Percentiles rank a stretch among this genome's conserved stretches.
Conservation (phyloP, 2,888 invertebrate species). For the Lasioglossum villosulum region DNA sequence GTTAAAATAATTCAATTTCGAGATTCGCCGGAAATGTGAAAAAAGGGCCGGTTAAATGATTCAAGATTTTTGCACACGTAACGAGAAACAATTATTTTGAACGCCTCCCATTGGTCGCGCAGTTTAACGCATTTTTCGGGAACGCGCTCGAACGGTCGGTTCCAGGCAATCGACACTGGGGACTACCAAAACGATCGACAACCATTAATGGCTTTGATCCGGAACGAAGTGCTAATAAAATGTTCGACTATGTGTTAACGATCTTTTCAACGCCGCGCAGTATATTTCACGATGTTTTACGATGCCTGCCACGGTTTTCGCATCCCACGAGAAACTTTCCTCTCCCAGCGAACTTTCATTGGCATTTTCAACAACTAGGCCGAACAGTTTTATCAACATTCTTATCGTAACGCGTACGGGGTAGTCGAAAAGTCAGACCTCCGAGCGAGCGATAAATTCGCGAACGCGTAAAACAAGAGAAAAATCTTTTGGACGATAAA, state of each 20-base stretch:
- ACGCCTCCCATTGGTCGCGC: constrained; percentile 25
- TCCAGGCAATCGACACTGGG: constrained; percentile 59
- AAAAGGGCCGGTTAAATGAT: neutral
- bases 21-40: neutral
- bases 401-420: too few species aligned
- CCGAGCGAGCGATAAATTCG: neutral
- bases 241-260: constrained; percentile 67
- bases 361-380: neutral
- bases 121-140: constrained; percentile 67
- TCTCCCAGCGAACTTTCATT: neutral
- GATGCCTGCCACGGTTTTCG: constrained; percentile 5
- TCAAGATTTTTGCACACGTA: constrained; percentile 22
- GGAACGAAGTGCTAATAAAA: constrained; percentile 73
- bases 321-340: constrained; percentile 20
- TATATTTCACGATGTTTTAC: constrained; percentile 57
- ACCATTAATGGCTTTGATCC: constrained; percentile 71
- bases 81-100: constrained; percentile 62
- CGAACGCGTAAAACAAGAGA: neutral
- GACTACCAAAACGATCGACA: constrained; percentile 64
- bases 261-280: constrained; percentile 47
- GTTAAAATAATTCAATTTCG: constrained; percentile 24
- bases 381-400: neutral
- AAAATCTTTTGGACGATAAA: neutral
- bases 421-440: neutral
- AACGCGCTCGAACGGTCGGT: constrained; percentile 40